phyloP scores from a whole-genome alignment of 2,888 invertebrate species.

The Anthophora plumipes region DNA sequence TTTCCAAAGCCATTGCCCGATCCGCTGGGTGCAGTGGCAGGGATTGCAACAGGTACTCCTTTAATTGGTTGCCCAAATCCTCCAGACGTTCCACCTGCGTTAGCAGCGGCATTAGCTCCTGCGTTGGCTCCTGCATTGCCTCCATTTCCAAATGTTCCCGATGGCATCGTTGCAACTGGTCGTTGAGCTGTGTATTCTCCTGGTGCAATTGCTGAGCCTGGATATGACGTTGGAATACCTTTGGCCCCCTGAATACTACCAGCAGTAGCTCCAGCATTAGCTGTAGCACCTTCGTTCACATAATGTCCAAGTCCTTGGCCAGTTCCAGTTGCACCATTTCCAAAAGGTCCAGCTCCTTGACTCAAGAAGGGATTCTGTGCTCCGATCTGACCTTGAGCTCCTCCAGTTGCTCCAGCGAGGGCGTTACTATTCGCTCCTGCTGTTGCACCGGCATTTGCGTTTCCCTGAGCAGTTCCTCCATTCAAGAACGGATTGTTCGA shows the following conservation, averaged over 20 bases:
- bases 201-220: background rate
- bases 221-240: background rate
- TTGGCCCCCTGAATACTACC: background rate
- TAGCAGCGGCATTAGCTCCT: conserved; percentile 36
- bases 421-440: background rate
- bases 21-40: background rate
- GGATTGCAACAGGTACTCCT: background rate
- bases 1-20: too few species aligned
- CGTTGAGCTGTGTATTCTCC: background rate
- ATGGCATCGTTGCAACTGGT: background rate
- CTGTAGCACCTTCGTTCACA: background rate
- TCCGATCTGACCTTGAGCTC: background rate
- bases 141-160: background rate
- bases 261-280: background rate
- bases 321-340: too few species aligned
- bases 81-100: conserved; percentile 38
- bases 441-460: background rate
- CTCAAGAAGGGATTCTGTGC: conserved; percentile 10
- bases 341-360: background rate
- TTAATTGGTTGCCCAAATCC: conserved; percentile 6
- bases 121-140: background rate
- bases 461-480: background rate
- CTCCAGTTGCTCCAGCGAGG: background rate
- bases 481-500: background rate
- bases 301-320: background rate